phyloP scores from a whole-genome alignment of 2,888 invertebrate genomes.

The Mythimna lalbum region DNA sequence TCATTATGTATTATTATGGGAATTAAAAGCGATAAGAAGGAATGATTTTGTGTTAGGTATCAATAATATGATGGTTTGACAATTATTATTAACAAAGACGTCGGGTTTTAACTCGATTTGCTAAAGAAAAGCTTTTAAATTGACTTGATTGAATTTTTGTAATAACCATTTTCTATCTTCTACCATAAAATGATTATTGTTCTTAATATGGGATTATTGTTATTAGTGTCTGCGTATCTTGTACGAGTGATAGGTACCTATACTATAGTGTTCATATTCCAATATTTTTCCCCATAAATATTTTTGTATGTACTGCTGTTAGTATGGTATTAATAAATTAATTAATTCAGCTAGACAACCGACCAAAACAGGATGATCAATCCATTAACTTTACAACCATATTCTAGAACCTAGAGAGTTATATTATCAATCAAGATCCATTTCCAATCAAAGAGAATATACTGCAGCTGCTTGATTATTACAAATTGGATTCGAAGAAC shows the following conservation, averaged over 20 bases:
- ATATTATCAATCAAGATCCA: constrained; percentile 31
- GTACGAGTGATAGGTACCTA: too few relatives aligned
- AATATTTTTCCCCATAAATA: too few relatives aligned
- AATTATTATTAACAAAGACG: constrained; percentile 2
- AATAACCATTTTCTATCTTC: too few relatives aligned
- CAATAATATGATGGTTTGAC: constrained; percentile 10
- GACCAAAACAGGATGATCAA: constrained; percentile 1
- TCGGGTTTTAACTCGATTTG: neutral
- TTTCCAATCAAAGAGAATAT: constrained; percentile 52
- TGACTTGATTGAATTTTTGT: too few relatives aligned
- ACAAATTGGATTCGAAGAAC: constrained; percentile 47
- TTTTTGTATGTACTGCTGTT: too few relatives aligned
- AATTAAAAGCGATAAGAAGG: constrained; percentile 29
- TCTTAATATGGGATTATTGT: too few relatives aligned
- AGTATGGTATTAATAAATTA: too few relatives aligned
- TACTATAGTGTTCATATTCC: too few relatives aligned
- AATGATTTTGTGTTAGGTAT: constrained; percentile 16
- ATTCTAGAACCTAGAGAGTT: constrained; percentile 44
- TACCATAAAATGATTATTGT: too few relatives aligned
- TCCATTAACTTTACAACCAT: constrained; percentile 8
- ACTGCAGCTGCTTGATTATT: constrained; percentile 19
- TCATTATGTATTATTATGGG: constrained; percentile 39
- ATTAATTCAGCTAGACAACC: constrained; percentile 1
- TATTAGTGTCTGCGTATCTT: too few relatives aligned
- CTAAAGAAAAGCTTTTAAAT: neutral